A percentile compares a stretch with the other conserved stretches of the same genome.
These are phyloP conservation scores for Latrodectus geometricus DNA, from an alignment of 1,140 invertebrate species.

Conservation along the genomic window DNA sequence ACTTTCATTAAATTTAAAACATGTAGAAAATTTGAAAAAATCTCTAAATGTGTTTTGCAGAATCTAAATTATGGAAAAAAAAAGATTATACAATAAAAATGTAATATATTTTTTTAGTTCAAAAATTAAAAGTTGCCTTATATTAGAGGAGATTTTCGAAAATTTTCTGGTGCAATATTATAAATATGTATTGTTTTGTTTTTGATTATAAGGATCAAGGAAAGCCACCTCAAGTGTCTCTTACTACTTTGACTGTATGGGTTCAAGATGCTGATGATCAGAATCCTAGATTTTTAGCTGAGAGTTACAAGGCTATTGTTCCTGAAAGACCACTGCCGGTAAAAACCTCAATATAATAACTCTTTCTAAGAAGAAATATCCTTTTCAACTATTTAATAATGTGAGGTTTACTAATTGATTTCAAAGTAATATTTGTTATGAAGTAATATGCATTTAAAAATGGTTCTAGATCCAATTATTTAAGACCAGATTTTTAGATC, in stretches of 20 bases:
- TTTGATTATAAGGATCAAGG: slow-evolving; percentile 78
- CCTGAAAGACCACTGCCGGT: slow-evolving; percentile 76
- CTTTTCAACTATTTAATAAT: background rate
- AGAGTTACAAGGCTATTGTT: slow-evolving; percentile 80
- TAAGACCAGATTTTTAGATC: too few relatives aligned
- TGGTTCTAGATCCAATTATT: too few relatives aligned
- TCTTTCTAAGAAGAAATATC: background rate
- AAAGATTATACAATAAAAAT: too few relatives aligned
- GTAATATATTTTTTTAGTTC: too few relatives aligned
- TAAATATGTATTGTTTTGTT: background rate
- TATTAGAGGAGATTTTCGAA: background rate
- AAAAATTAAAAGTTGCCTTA: too few relatives aligned
- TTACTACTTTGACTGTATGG: slow-evolving; percentile 81
- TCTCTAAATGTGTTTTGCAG: too few relatives aligned
- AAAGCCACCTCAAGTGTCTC: slow-evolving; percentile 79
- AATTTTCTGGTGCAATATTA: too few relatives aligned
- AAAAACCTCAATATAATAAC: slow-evolving; percentile 50
- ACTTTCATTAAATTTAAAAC: too few relatives aligned
- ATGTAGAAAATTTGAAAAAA: too few relatives aligned
- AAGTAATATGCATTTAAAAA: background rate
- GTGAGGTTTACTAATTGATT: background rate
- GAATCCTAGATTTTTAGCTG: slow-evolving; percentile 83
- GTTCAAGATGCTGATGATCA: slow-evolving; percentile 93
- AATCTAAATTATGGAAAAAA: too few relatives aligned
- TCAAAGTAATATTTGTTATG: background rate